Percentiles rank a stretch among this genome's conserved stretches.
Evolutionary conservation across 92 coral and sea anemone genomes (phyloP).

Genomic region (Meandrina meandrites): DNA sequence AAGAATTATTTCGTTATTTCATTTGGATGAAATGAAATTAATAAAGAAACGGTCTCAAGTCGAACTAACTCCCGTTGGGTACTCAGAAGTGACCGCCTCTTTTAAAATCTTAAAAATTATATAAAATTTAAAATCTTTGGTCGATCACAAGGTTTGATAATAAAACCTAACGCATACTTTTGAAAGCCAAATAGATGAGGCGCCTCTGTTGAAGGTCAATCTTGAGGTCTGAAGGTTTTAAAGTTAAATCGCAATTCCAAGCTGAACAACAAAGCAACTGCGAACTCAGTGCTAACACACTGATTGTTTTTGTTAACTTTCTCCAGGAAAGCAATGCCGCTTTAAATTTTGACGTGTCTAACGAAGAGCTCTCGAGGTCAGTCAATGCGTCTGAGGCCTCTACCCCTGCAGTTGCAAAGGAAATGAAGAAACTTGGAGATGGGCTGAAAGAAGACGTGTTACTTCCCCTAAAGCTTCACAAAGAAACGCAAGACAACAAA

Average conservation of each 20-base stretch:
- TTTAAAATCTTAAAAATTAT: neutral
- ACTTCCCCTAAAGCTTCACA: neutral
- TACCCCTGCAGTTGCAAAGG: neutral
- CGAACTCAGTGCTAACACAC: neutral
- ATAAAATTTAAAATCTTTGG: no score
- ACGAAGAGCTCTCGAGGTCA: neutral
- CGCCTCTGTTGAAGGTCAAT: neutral
- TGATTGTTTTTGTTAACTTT: neutral
- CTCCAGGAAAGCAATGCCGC: neutral
- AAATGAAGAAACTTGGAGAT: neutral
- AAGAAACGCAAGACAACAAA: neutral
- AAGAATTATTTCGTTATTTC: no score
- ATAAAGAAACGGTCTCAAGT: no score
- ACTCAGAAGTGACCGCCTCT: no score
- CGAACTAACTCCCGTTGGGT: no score
- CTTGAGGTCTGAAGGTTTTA: neutral
- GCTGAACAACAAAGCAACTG: neutral
- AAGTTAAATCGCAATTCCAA: neutral
- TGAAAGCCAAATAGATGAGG: neutral
- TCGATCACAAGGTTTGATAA: neutral
- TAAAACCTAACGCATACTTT: neutral
- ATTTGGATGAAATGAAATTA: no score
- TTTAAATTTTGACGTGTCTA: neutral
- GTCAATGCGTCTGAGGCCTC: neutral
- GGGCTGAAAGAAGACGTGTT: neutral